Evolutionary conservation across 2,888 invertebrate genomes (phyloP).

Genomic region (Hirtodrosophila histrioides): DNA sequence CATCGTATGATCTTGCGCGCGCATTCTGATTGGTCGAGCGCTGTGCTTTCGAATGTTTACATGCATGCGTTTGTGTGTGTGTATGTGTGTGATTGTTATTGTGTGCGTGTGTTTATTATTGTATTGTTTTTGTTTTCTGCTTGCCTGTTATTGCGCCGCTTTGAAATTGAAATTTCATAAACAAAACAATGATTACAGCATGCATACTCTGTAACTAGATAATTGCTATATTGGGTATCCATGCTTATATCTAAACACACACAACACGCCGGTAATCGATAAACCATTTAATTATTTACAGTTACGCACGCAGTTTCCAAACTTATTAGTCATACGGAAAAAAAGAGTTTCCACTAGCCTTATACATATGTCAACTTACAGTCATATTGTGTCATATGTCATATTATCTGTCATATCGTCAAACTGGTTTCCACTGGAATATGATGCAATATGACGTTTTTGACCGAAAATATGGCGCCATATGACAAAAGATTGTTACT

Average conservation of each 20-base stretch:
- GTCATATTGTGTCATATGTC: too few relatives aligned
- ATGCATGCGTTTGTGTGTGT: constrained; percentile 19
- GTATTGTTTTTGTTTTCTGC: constrained; percentile 26
- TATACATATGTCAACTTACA: too few relatives aligned
- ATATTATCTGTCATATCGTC: too few relatives aligned
- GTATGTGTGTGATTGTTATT: constrained; percentile 8
- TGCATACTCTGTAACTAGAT: constrained; percentile 16
- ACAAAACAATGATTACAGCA: constrained; percentile 61
- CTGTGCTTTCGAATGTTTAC: constrained; percentile 46
- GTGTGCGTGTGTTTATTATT: constrained; percentile 30
- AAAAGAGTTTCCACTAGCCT: too few relatives aligned
- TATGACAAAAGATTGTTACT: too few relatives aligned
- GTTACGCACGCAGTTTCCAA: too few relatives aligned
- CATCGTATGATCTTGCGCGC: constrained; percentile 83
- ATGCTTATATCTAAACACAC: neutral
- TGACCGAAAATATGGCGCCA: too few relatives aligned
- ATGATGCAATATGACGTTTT: too few relatives aligned
- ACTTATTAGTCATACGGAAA: too few relatives aligned
- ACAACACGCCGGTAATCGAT: too few relatives aligned
- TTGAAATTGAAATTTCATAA: constrained; percentile 58
- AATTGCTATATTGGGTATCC: neutral
- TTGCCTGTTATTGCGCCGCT: constrained; percentile 66
- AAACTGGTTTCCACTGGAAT: too few relatives aligned
- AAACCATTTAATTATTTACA: too few relatives aligned
- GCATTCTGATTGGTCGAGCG: constrained; percentile 81